Conservation (phyloP, 2,113 vertebrate species). For the Halichoerus grypus region DNA sequence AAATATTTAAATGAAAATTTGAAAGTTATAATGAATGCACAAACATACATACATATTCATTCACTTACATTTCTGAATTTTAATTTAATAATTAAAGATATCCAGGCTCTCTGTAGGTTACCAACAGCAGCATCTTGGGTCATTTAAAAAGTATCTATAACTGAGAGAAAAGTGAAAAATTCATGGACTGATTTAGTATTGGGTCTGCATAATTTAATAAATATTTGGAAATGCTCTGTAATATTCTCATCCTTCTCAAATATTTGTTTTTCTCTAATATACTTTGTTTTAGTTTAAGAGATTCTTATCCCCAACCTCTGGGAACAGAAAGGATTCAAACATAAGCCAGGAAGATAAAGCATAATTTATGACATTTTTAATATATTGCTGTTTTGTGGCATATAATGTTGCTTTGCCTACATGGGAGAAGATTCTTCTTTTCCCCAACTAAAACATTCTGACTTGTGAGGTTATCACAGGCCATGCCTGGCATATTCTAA, state of each 20-base stretch:
- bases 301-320: neutral
- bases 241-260: neutral
- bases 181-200: neutral
- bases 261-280: neutral
- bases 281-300: neutral
- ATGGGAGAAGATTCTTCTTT: neutral
- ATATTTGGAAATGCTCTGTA: neutral
- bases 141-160: neutral
- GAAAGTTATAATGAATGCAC: neutral
- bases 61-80: neutral
- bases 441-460: neutral
- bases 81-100: neutral
- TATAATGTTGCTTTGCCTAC: too few species aligned
- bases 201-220: neutral
- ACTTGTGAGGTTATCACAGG: neutral
- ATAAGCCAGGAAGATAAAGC: neutral
- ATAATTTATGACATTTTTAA: neutral
- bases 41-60: neutral
- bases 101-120: neutral
- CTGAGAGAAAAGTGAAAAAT: neutral
- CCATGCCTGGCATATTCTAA: neutral
- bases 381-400: neutral
- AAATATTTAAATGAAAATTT: slow-evolving; percentile 10
- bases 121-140: neutral
- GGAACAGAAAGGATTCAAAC: neutral